Percentiles rank a stretch among this genome's conserved stretches.
Evolutionary conservation across 2,113 vertebrate species (phyloP).

Genomic region (Oreocharis arfaki): DNA sequence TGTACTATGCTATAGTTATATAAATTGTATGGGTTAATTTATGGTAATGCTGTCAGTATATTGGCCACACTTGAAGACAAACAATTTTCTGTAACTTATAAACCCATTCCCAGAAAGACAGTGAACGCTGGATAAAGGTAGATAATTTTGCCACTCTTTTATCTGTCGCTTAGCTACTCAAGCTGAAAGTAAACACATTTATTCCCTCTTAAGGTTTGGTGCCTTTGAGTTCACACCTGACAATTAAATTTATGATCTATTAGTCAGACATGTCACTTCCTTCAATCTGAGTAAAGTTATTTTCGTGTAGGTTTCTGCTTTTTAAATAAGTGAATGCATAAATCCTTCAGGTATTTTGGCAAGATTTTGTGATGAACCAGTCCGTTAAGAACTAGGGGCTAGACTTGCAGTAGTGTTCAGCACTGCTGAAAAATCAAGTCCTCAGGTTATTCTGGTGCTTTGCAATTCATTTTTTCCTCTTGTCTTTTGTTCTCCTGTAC

Average conservation of each 20-base stretch:
- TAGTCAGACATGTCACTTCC: background rate
- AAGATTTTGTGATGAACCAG: background rate
- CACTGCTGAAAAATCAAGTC: background rate
- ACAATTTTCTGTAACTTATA: background rate
- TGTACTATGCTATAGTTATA: background rate
- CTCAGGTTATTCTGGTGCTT: background rate
- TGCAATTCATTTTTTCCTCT: background rate
- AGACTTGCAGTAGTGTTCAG: background rate
- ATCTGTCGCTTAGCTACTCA: background rate
- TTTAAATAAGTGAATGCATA: slow-evolving; percentile 11
- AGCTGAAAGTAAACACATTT: background rate
- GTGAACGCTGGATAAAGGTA: background rate
- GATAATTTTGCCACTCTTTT: background rate
- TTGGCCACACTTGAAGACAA: background rate
- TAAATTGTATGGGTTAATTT: background rate
- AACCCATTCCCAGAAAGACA: background rate
- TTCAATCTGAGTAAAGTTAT: background rate
- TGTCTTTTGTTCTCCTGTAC: background rate
- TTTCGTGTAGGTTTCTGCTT: background rate
- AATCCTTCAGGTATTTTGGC: background rate
- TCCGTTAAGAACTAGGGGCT: background rate
- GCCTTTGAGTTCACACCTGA: background rate
- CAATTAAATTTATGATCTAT: background rate
- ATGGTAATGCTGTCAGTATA: background rate
- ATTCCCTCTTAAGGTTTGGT: background rate